Base-by-base conservation (phyloP, 2,113 vertebrate species). In the Acanthisitta chloris region DNA sequence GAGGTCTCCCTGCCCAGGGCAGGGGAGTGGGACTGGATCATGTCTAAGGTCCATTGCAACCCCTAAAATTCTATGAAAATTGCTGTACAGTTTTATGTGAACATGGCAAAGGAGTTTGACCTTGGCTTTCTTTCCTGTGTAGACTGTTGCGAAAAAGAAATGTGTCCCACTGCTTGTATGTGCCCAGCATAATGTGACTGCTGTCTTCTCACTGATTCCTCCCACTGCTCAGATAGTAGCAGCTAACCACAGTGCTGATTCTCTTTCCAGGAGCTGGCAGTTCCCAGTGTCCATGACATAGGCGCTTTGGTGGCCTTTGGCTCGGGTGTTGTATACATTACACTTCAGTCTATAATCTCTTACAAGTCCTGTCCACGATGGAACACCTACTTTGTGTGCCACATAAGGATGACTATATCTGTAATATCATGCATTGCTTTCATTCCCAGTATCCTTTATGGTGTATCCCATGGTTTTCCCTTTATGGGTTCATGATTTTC, bases 361-460 rank as follows among this genome's bases (percentile, higher is more conserved):
- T 98, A 97, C 90, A 95, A 73, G 20, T 96, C 97, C 12, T 97
- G 84, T 86, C 99, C 99, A 1, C 97, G 94, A 13, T 98, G 98
- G 82, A 98, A 98, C 84, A 98, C 98, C 19, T 72, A 80, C 14
- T 7, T 26, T 14, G 85, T 97, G 29, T 99, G 97, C 62, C 89
- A 95, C 16, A 42, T 93, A 10, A 98, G 99, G 31, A 87, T 97
- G 78, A 21, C 45, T 33, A 97, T 99, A 87, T 95, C 99, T 43
- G 4, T 59, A 8, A 29, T 99, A 24, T 98, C 99, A 34, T 67
- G 92, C 3, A 21, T 98, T 77, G 98, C 98, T 8, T 94, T 98
- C 17, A 29, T 99, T 71, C 98, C 98, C 81, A 99, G 99, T 99
- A 99, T 99, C 99, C 99, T 99, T 99, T 98, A 25, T 8, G 7